phyloP scores from a whole-genome alignment of 2,888 invertebrate species.

The Agrenia bidenticulata region DNA sequence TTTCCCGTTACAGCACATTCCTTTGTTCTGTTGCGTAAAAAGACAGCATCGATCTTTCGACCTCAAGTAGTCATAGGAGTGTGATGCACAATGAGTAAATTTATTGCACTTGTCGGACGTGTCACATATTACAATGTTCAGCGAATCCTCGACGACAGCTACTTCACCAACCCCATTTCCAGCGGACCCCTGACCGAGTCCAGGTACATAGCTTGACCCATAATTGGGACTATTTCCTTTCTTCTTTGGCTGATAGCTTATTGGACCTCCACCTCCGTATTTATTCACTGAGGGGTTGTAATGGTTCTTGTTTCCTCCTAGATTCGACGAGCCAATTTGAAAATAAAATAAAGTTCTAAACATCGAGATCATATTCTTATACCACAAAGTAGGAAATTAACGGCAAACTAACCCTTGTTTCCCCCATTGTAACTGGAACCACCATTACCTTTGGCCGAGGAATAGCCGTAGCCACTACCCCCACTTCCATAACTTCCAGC shows the following conservation, averaged over 20 bases:
- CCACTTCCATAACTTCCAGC: slow-evolving; percentile 6
- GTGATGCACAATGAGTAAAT: slow-evolving; percentile 47
- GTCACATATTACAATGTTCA: slow-evolving; percentile 40
- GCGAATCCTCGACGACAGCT: not conserved
- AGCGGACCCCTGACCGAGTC: not conserved
- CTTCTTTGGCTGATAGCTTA: slow-evolving; percentile 13
- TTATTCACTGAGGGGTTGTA: slow-evolving; percentile 37
- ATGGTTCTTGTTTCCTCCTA: slow-evolving; percentile 20
- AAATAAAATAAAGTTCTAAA: too few species aligned
- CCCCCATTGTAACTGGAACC: not conserved
- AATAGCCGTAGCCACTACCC: slow-evolving; percentile 13
- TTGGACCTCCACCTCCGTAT: slow-evolving; percentile 40
- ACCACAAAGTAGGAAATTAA: too few species aligned
- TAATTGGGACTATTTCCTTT: slow-evolving; percentile 3
- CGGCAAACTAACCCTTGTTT: too few species aligned
- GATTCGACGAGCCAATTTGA: not conserved
- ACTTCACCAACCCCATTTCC: slow-evolving; percentile 10
- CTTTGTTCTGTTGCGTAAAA: slow-evolving; percentile 32
- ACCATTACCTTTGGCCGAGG: slow-evolving; percentile 3
- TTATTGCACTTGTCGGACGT: slow-evolving; percentile 40
- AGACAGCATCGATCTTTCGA: slow-evolving; percentile 45
- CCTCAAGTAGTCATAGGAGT: slow-evolving; percentile 36
- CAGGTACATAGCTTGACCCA: slow-evolving; percentile 8
- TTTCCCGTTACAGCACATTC: slow-evolving; percentile 46
- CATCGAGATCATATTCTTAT: too few species aligned